These are phyloP conservation scores for Lasioglossum figueresi DNA, from an alignment of 2,888 invertebrate species.

Conservation along the genomic window DNA sequence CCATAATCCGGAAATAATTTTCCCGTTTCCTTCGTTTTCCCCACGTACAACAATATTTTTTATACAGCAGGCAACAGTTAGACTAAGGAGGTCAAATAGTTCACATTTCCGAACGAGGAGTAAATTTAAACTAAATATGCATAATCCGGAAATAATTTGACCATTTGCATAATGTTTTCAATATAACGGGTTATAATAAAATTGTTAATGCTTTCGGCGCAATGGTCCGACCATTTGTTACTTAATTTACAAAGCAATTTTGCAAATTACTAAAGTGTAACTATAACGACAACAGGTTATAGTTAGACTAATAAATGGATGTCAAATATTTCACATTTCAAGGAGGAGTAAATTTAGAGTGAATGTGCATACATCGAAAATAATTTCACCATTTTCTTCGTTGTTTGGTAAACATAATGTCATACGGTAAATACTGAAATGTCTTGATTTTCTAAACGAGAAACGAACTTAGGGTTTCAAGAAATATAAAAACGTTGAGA, in stretches of 20 bases:
- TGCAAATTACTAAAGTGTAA: too few relatives aligned
- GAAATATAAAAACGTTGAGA: background rate
- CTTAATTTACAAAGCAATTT: too few relatives aligned
- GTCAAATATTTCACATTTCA: background rate
- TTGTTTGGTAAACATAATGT: background rate
- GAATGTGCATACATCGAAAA: background rate
- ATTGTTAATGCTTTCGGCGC: too few relatives aligned
- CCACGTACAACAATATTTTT: background rate
- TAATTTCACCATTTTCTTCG: constrained; percentile 43
- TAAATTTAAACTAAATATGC: background rate
- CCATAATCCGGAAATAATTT: constrained; percentile 23
- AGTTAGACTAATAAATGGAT: background rate
- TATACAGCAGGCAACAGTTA: background rate
- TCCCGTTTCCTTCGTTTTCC: constrained; percentile 30
- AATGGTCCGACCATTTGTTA: too few relatives aligned
- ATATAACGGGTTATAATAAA: too few relatives aligned
- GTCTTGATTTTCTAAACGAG: background rate
- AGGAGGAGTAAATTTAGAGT: background rate
- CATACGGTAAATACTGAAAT: background rate
- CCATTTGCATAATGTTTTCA: background rate
- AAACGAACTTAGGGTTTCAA: background rate
- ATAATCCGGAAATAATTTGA: background rate
- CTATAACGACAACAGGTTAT: background rate
- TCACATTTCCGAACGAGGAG: background rate
- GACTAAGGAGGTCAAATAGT: background rate